Percentiles rank a stretch among this genome's conserved stretches.
Conservation (phyloP, 1,140 invertebrate genomes). For the Paramacrobiotus metropolitanus region DNA sequence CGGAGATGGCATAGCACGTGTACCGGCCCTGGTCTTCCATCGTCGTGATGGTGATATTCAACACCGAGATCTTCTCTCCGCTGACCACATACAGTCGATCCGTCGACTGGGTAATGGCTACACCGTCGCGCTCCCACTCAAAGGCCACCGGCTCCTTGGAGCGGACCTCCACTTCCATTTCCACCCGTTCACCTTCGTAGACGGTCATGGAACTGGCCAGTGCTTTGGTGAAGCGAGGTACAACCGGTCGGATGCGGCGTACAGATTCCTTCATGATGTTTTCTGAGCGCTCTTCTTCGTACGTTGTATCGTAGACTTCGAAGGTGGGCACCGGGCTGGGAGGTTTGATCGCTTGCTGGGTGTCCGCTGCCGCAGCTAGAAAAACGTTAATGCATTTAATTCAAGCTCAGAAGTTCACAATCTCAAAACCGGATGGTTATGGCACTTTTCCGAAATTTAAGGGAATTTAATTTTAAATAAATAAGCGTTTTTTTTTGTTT, state of each 20-base stretch:
- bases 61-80: background rate
- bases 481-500: too few species aligned
- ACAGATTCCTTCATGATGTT: background rate
- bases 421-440: too few species aligned
- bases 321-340: background rate
- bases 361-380: too few species aligned
- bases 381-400: too few species aligned
- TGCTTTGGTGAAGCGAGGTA: background rate
- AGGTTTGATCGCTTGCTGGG: background rate
- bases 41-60: background rate
- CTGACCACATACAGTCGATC: background rate
- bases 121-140: background rate
- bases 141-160: background rate
- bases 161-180: conserved; percentile 4
- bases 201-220: background rate
- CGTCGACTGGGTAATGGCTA: background rate
- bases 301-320: conserved; percentile 4
- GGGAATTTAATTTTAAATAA: too few species aligned
- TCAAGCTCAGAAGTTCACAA: too few species aligned
- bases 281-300: background rate
- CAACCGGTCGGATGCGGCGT: background rate
- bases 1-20: conserved; percentile 3
- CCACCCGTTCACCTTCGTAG: background rate
- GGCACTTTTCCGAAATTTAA: too few species aligned
- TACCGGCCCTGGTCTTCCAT: background rate